These are phyloP conservation scores for Pipistrellus pygmaeus DNA, from an alignment of 2,797 vertebrate species.

Conservation along the genomic window DNA sequence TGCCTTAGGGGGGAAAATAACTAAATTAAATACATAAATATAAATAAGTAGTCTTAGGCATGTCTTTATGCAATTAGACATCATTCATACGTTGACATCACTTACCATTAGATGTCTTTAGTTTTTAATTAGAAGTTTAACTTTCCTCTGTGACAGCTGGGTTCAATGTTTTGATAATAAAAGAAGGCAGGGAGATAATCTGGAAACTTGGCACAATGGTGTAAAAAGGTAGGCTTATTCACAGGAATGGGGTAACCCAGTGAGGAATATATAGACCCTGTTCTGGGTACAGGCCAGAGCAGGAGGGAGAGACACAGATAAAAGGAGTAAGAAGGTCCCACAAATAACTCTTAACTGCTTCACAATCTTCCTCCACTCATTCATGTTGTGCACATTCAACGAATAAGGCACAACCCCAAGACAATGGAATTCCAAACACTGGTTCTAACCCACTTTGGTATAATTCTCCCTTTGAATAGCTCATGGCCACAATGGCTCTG, in stretches of 20 bases:
- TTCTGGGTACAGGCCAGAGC: not conserved
- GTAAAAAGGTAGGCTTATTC: not conserved
- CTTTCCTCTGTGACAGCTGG: not conserved
- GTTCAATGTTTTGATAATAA: not conserved
- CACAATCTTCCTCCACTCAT: not conserved
- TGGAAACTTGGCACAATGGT: not conserved
- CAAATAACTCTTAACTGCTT: not conserved
- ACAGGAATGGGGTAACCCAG: not conserved
- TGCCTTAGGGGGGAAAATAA: not conserved
- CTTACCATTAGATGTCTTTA: conserved; percentile 5
- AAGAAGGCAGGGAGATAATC: not conserved
- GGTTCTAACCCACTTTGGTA: conserved; percentile 27
- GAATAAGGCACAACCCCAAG: not conserved
- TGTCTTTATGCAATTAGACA: not conserved
- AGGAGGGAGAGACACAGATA: not conserved
- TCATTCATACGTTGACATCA: not conserved
- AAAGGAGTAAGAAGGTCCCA: not conserved
- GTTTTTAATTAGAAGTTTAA: conserved; percentile 38
- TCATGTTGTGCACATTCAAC: not conserved
- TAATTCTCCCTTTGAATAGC: not conserved
- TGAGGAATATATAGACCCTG: not conserved
- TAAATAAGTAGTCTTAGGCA: not conserved
- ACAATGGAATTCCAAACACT: not conserved
- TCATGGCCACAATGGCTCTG: not conserved
- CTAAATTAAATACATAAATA: not conserved